A percentile compares a stretch with the other conserved stretches of the same genome.
Evolutionary conservation across 2,113 vertebrate genomes (phyloP).

Genomic region (Eulemur macaco): DNA sequence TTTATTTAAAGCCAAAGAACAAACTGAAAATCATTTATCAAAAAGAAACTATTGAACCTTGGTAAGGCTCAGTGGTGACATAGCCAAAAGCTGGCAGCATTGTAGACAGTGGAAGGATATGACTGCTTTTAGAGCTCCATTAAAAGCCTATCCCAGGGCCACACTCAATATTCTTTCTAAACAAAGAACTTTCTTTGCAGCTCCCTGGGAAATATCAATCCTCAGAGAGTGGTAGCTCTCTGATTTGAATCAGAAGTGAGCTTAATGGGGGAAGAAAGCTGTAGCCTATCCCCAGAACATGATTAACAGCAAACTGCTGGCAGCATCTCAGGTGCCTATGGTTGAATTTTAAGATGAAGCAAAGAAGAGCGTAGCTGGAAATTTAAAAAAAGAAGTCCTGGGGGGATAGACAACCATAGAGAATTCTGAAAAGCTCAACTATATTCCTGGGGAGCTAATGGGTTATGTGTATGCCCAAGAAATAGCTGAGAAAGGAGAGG

Average conservation of each 20-base stretch:
- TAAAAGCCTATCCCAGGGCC: not conserved
- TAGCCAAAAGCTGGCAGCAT: not conserved
- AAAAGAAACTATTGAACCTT: not conserved
- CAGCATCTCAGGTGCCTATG: not conserved
- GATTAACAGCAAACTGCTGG: too few species aligned
- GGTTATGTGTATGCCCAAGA: not conserved
- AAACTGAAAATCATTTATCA: not conserved
- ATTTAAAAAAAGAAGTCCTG: not conserved
- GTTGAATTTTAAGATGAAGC: not conserved
- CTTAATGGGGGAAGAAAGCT: not conserved
- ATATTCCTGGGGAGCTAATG: not conserved
- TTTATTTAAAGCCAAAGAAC: not conserved
- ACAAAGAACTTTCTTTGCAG: not conserved
- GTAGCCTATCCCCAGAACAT: not conserved
- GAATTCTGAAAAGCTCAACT: not conserved
- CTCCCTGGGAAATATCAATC: not conserved
- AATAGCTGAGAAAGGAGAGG: not conserved
- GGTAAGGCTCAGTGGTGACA: not conserved
- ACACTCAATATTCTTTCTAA: not conserved
- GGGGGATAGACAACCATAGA: not conserved
- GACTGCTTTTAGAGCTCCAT: not conserved
- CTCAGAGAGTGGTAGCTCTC: not conserved
- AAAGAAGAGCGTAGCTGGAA: not conserved
- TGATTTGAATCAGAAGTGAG: not conserved
- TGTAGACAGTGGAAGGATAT: not conserved